Base-by-base conservation (phyloP, 2,888 invertebrate genomes). In the Agriopis leucophaearia region DNA sequence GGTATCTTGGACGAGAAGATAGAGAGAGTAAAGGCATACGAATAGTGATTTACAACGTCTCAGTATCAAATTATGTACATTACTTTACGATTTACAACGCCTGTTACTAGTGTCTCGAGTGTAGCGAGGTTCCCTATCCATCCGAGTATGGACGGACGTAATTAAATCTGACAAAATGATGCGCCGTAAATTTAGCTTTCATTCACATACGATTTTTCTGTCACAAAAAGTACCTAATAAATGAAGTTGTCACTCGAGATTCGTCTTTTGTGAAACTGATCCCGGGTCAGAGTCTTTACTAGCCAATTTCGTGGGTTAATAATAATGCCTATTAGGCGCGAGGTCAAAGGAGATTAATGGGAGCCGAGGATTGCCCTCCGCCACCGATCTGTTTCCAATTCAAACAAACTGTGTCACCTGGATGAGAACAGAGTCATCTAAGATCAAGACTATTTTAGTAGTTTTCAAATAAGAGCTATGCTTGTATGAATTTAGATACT, bases 271-370 rank as follows among this genome's bases (percentile, higher is more conserved):
- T 15, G 45, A 56, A 58, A 57, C 45, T 38, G 36, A 47, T 64
- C 42, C 55, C 0, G 65, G 56, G 18, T 45, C 48, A 13, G 35
- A 47, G 18, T 42, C 56, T 40, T 38, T 63, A 13, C 69, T 27
- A 66, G 64, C 50, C 63, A 62, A 63, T 63, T 67, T 58, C 44
- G 58, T 64, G 52, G 40, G 42, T 56, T 48, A 48, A 42, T 63
- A 67, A 62, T 57, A 58, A 57, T 62, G 57, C 40, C 45, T 38
- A 52, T 60, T 61, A 58, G 52, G 45, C 60, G 56, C 69, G 57
- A 40, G 61, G 67, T 50, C 62, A 54, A 40, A 66, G 18, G 58
- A 58, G 51, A 57, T 64, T 64, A 64, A 64, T 58, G 64, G 52
- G 52, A 40, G 58, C 18, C 45, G 51, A 45, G 58, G 45, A 18